Evolutionary conservation across 1,140 invertebrate genomes (phyloP).

Genomic region (Adelges cooleyi): DNA sequence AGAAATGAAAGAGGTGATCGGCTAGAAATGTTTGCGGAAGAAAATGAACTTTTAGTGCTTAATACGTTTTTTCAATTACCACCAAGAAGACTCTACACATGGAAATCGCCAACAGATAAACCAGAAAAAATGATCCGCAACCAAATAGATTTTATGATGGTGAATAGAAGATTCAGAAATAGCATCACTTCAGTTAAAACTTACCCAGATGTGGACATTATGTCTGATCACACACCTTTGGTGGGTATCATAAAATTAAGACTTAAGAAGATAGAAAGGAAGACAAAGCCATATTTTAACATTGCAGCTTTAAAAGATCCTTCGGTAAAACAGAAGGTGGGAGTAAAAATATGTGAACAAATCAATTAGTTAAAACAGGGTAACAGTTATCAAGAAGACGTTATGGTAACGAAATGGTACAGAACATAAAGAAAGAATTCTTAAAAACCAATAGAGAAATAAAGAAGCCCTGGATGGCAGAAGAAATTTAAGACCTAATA

Average conservation of each 20-base stretch:
- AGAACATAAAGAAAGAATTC: not conserved
- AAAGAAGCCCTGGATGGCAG: slow-evolving; percentile 31
- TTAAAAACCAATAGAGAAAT: slow-evolving; percentile 2
- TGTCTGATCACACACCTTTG: slow-evolving; percentile 36
- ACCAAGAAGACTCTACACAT: slow-evolving; percentile 36
- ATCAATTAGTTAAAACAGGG: slow-evolving; percentile 25
- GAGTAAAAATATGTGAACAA: slow-evolving; percentile 5
- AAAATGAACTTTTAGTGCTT: slow-evolving; percentile 34
- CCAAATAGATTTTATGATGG: slow-evolving; percentile 37
- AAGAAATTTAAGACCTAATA: slow-evolving; percentile 32
- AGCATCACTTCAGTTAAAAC: slow-evolving; percentile 34
- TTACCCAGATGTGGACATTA: slow-evolving; percentile 30
- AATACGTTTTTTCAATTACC: slow-evolving; percentile 36
- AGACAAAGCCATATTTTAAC: slow-evolving; percentile 2
- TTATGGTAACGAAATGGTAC: slow-evolving; percentile 13
- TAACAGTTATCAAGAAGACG: not conserved
- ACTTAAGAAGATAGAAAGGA: slow-evolving; percentile 13
- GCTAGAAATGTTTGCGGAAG: slow-evolving; percentile 36
- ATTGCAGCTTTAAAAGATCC: slow-evolving; percentile 9
- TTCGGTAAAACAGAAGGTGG: not conserved
- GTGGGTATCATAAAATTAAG: slow-evolving; percentile 28
- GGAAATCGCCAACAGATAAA: slow-evolving; percentile 36
- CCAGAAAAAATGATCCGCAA: slow-evolving; percentile 33
- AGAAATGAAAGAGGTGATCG: slow-evolving; percentile 36
- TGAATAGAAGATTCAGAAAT: slow-evolving; percentile 36